These are phyloP conservation scores for Odocoileus virginianus DNA, from an alignment of 2,113 vertebrate species.

Conservation along the genomic window DNA sequence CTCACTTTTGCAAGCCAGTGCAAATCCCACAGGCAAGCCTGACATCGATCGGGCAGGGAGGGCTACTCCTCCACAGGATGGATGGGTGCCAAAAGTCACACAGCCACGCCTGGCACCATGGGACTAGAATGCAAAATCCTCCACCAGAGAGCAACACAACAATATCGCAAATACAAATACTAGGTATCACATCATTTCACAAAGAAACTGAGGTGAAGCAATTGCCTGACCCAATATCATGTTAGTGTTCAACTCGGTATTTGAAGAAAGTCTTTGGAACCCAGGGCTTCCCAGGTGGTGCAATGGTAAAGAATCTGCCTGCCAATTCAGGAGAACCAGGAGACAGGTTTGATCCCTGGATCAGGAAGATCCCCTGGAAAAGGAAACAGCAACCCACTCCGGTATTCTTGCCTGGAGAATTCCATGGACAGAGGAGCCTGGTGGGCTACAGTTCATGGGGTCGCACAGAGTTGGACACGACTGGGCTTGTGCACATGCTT, in stretches of 20 bases:
- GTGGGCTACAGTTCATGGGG: accelerated
- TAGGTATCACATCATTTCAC: background rate
- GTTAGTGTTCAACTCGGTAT: background rate
- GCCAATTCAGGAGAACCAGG: background rate
- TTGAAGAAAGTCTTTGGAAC: background rate
- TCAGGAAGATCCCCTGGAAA: background rate
- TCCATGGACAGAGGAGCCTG: background rate
- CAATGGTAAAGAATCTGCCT: background rate
- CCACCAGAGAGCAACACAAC: background rate
- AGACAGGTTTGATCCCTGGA: background rate
- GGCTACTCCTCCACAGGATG: background rate
- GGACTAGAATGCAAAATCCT: background rate
- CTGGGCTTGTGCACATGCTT: background rate
- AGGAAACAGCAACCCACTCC: background rate
- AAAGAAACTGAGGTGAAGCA: background rate
- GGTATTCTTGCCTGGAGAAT: background rate
- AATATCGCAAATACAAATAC: background rate
- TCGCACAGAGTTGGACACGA: accelerated
- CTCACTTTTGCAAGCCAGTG: background rate
- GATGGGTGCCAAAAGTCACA: background rate
- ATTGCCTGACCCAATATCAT: background rate
- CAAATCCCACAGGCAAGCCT: conserved; percentile 21
- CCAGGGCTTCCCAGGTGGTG: background rate
- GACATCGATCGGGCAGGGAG: background rate
- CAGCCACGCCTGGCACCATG: background rate